phyloP scores from a whole-genome alignment of 1,140 invertebrate genomes.

The Maniola jurtina region DNA sequence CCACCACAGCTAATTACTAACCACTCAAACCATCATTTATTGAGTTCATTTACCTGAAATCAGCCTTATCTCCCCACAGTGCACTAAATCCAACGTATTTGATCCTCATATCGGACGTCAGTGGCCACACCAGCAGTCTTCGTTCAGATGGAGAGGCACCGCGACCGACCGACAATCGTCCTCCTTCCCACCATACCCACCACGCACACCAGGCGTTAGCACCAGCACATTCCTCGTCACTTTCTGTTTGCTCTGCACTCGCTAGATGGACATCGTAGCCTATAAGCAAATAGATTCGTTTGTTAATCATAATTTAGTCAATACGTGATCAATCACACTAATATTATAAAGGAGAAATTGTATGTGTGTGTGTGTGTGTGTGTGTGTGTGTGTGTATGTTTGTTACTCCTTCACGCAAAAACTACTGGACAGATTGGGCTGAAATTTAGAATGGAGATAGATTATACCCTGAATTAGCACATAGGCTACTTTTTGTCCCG shows the following conservation, averaged over 20 bases:
- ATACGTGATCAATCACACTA: too few species aligned
- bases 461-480: too few species aligned
- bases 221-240: slow-evolving; percentile 65
- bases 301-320: background rate
- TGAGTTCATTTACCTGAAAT: slow-evolving; percentile 82
- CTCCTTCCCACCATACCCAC: slow-evolving; percentile 82
- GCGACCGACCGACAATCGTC: slow-evolving; percentile 77
- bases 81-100: slow-evolving; percentile 81
- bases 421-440: too few species aligned
- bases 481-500: too few species aligned
- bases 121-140: slow-evolving; percentile 78
- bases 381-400: too few species aligned
- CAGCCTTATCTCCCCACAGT: slow-evolving; percentile 80
- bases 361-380: too few species aligned
- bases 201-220: slow-evolving; percentile 78
- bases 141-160: slow-evolving; percentile 76
- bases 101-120: slow-evolving; percentile 79
- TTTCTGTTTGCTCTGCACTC: slow-evolving; percentile 77
- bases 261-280: slow-evolving; percentile 81
- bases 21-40: too few species aligned
- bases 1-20: too few species aligned
- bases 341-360: too few species aligned
- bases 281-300: slow-evolving; percentile 41
- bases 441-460: too few species aligned
- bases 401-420: too few species aligned